Conservation (phyloP, 2,113 vertebrate species). For the Lampris incognitus region DNA sequence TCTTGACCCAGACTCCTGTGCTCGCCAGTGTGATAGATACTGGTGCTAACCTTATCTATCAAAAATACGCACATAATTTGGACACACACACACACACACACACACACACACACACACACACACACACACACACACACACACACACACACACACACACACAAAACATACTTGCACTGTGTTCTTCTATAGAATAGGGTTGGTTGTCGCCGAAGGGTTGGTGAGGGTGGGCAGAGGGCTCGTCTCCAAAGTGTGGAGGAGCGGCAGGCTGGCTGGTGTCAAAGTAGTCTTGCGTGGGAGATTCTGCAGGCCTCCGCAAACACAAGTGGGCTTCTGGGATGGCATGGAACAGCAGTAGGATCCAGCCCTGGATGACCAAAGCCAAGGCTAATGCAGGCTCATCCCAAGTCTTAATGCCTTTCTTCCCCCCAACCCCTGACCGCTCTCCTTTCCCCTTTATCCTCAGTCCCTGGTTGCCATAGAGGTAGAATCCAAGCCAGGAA, state of each 20-base stretch:
- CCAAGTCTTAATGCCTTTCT: conserved; percentile 86
- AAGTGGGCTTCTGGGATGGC: conserved; percentile 94
- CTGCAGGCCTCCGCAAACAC: conserved; percentile 85
- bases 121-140: conserved; percentile 11
- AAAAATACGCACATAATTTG: too few relatives aligned
- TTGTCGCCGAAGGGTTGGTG: conserved; percentile 92
- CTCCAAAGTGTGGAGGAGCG: conserved; percentile 87
- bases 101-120: conserved; percentile 18
- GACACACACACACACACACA: background rate
- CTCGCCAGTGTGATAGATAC: too few relatives aligned
- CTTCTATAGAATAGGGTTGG: conserved; percentile 94
- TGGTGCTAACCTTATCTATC: too few relatives aligned
- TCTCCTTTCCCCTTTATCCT: conserved; percentile 57
- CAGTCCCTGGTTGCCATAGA: conserved; percentile 87
- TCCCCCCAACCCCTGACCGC: conserved; percentile 78
- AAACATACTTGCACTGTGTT: conserved; percentile 90
- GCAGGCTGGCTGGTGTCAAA: conserved; percentile 90
- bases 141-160: conserved; percentile 11
- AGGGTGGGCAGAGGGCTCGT: conserved; percentile 87
- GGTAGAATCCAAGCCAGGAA: conserved; percentile 95
- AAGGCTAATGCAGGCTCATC: conserved; percentile 93
- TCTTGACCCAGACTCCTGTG: too few relatives aligned
- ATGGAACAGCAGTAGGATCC: conserved; percentile 94
- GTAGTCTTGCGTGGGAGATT: conserved; percentile 89
- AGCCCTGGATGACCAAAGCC: conserved; percentile 92